Evolutionary conservation across 2,888 invertebrate species (phyloP).

Genomic region (Odontothrips loti): DNA sequence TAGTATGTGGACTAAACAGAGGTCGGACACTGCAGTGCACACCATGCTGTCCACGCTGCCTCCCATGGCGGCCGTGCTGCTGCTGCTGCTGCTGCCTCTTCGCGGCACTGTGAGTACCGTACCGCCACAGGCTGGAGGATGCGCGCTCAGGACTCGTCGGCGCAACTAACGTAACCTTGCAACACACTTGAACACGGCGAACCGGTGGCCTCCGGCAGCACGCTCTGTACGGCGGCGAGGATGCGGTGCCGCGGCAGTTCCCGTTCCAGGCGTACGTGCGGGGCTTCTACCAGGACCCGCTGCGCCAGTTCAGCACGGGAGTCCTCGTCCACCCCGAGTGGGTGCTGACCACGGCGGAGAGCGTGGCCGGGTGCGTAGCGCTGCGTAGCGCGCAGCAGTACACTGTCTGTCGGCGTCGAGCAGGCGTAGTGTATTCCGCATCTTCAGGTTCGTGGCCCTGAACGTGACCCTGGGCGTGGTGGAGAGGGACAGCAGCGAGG

Average conservation of each 20-base stretch:
- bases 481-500: background rate
- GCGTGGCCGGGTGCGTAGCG: background rate
- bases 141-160: too few species aligned
- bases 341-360: slow-evolving; percentile 1
- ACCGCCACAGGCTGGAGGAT: too few species aligned
- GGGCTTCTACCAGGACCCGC: background rate
- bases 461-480: slow-evolving; percentile 2
- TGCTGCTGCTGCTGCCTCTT: background rate
- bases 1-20: too few species aligned
- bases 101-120: background rate
- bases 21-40: background rate
- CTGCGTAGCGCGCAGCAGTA: too few species aligned
- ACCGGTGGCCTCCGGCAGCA: too few species aligned
- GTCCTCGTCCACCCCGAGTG: slow-evolving; percentile 16
- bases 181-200: too few species aligned
- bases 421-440: too few species aligned
- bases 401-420: too few species aligned
- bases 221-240: background rate
- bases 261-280: background rate
- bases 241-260: background rate
- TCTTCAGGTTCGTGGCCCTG: background rate
- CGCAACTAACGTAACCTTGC: too few species aligned
- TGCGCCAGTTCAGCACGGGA: background rate
- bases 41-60: background rate
- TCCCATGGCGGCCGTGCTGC: background rate